A percentile compares a stretch with the other conserved stretches of the same genome.
Evolutionary conservation across 1,140 invertebrate species (phyloP).

Genomic region (Diabrotica virgifera): DNA sequence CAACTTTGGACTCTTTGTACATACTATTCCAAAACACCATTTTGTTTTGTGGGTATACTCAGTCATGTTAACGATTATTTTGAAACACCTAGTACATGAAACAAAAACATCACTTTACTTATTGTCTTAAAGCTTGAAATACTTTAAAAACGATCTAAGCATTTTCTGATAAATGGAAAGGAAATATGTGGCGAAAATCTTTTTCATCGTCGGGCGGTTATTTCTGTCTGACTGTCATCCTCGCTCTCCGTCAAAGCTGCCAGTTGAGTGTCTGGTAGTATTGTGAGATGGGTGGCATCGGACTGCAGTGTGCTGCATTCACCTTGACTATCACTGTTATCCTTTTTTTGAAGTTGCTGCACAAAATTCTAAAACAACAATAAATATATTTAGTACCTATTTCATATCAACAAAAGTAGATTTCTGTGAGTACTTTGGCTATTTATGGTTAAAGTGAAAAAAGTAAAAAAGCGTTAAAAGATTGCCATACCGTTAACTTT

Average conservation of each 20-base stretch:
- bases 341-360: slow-evolving; percentile 72
- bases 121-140: slow-evolving; percentile 20
- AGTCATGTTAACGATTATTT: background rate
- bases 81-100: slow-evolving; percentile 15
- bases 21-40: too few species aligned
- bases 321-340: slow-evolving; percentile 51
- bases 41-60: background rate
- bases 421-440: too few species aligned
- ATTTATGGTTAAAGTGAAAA: too few species aligned
- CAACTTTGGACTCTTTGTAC: too few species aligned
- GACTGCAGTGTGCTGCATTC: slow-evolving; percentile 74
- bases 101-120: slow-evolving; percentile 12
- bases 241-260: slow-evolving; percentile 51
- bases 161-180: background rate
- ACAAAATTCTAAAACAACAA: slow-evolving; percentile 67
- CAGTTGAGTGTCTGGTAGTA: slow-evolving; percentile 54
- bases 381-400: too few species aligned
- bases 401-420: too few species aligned
- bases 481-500: too few species aligned
- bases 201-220: slow-evolving; percentile 30
- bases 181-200: slow-evolving; percentile 1
- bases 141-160: slow-evolving; percentile 8
- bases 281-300: slow-evolving; percentile 69
- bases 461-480: too few species aligned
- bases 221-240: slow-evolving; percentile 46